A percentile compares a stretch with the other conserved stretches of the same genome.
These are phyloP conservation scores for Laothoe populi DNA, from an alignment of 2,888 invertebrate genomes.

Conservation along the genomic window DNA sequence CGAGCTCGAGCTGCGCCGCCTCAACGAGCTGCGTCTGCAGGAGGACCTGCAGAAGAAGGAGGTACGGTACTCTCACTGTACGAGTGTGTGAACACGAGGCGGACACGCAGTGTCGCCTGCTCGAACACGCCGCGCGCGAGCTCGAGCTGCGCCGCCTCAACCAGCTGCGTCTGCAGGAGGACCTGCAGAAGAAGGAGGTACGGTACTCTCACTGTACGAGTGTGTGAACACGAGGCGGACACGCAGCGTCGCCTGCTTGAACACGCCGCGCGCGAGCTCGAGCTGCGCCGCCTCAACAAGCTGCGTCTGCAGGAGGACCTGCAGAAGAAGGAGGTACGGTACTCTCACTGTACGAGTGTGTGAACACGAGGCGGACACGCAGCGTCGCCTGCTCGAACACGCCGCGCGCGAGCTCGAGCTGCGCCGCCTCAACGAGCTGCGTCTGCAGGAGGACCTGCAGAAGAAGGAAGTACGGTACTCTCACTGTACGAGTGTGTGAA, in stretches of 20 bases:
- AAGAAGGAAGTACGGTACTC: constrained; percentile 92
- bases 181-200: constrained; percentile 94
- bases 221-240: constrained; percentile 98
- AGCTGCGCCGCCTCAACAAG: constrained; percentile 91
- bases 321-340: constrained; percentile 92
- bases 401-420: constrained; percentile 93
- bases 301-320: constrained; percentile 92
- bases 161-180: constrained; percentile 92
- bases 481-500: too few species aligned
- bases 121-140: constrained; percentile 94
- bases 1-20: constrained; percentile 91
- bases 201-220: constrained; percentile 4
- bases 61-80: constrained; percentile 67
- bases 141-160: constrained; percentile 90
- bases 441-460: constrained; percentile 91
- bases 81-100: too few species aligned
- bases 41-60: constrained; percentile 94
- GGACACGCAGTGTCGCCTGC: constrained; percentile 94
- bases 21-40: constrained; percentile 92
- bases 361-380: constrained; percentile 98
- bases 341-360: neutral
- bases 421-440: constrained; percentile 91
- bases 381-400: constrained; percentile 94
- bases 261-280: constrained; percentile 93
- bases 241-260: constrained; percentile 95